A percentile compares a stretch with the other conserved stretches of the same genome.
Conservation (phyloP, 2,113 vertebrate species). For the Leptobrachium ailaonicum region DNA sequence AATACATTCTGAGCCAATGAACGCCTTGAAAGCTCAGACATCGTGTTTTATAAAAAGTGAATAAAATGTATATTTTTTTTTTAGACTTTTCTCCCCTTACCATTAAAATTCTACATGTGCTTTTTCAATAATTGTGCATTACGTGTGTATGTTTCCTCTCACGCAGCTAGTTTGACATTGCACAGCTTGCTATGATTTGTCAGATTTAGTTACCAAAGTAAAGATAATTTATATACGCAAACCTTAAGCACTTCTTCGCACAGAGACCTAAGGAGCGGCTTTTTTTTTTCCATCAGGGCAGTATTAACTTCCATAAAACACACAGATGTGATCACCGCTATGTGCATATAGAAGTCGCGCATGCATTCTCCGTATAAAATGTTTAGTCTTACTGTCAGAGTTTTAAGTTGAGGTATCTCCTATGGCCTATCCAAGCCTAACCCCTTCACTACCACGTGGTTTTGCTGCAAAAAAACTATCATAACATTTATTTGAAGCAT, state of each 20-base stretch:
- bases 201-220: conserved; percentile 36
- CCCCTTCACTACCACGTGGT: too few species aligned
- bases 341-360: conserved; percentile 14
- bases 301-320: conserved; percentile 21
- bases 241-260: not conserved
- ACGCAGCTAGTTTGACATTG: conserved; percentile 8
- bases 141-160: not conserved
- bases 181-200: conserved; percentile 28
- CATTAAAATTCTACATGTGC: not conserved
- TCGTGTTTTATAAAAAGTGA: too few species aligned
- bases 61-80: not conserved
- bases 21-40: too few species aligned
- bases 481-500: too few species aligned
- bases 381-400: conserved; percentile 43
- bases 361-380: conserved; percentile 34
- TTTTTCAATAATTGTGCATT: conserved; percentile 10
- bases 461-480: too few species aligned
- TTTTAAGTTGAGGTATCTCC: conserved; percentile 17
- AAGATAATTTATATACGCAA: conserved; percentile 12
- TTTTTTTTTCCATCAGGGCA: conserved; percentile 18
- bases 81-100: not conserved
- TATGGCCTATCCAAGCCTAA: not conserved
- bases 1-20: too few species aligned
- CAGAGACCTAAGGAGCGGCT: not conserved
- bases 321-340: conserved; percentile 1